Evolutionary conservation across 2,797 vertebrate genomes (phyloP).

Genomic region (Gambelia wislizenii): DNA sequence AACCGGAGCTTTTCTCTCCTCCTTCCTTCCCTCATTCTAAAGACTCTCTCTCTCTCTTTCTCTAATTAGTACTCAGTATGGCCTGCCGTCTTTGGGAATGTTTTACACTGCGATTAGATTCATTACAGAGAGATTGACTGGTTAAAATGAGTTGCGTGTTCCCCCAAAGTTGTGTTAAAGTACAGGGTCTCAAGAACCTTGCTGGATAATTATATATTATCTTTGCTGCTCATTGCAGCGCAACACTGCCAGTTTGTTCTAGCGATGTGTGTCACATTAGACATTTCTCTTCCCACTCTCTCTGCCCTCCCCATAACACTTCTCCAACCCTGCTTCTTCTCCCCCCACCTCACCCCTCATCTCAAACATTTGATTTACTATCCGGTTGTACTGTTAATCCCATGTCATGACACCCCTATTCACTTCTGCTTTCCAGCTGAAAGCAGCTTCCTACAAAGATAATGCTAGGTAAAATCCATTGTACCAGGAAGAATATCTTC

Average conservation of each 20-base stretch:
- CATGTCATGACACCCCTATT: conserved; percentile 98
- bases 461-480: conserved; percentile 99
- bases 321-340: conserved; percentile 79
- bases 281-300: conserved; percentile 85
- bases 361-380: conserved; percentile 98
- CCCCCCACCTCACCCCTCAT: conserved; percentile 81
- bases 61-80: conserved; percentile 21
- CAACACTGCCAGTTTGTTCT: conserved; percentile 87
- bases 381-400: conserved; percentile 96
- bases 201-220: conserved; percentile 62
- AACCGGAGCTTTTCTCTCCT: neutral
- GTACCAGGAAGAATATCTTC: conserved; percentile 88
- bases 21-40: neutral
- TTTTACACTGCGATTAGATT: conserved; percentile 60
- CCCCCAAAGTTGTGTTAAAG: conserved; percentile 63
- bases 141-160: conserved; percentile 51
- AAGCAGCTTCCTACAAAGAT: conserved; percentile 97
- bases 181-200: conserved; percentile 63
- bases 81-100: conserved; percentile 10
- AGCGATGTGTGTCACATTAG: conserved; percentile 90
- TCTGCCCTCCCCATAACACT: conserved; percentile 26
- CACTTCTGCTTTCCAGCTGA: conserved; percentile 96
- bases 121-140: conserved; percentile 48
- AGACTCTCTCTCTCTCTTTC: conserved; percentile 24
- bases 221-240: conserved; percentile 62